These are phyloP conservation scores for Cairina moschata DNA, from an alignment of 2,113 vertebrate genomes.

Conservation along the genomic window DNA sequence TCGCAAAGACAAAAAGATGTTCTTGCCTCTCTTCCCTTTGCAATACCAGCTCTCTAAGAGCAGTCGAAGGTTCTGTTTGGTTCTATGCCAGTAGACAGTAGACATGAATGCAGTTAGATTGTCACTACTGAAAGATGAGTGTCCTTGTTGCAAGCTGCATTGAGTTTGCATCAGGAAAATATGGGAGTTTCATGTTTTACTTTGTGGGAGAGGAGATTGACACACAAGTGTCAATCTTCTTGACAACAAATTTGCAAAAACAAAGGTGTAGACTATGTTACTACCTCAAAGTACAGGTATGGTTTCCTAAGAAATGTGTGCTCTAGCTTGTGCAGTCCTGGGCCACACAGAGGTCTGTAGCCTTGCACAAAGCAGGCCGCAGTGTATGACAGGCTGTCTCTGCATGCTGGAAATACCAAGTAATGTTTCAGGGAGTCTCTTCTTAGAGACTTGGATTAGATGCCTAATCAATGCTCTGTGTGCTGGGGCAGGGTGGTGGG, in stretches of 20 bases:
- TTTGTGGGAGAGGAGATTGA: not conserved
- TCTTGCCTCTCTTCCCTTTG: not conserved
- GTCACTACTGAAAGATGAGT: not conserved
- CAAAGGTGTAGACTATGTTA: not conserved
- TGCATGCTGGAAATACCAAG: not conserved
- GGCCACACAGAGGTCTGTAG: not conserved
- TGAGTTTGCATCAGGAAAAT: not conserved
- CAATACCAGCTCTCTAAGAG: accelerated
- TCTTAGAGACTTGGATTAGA: not conserved
- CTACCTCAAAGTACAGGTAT: not conserved
- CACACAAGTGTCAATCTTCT: not conserved
- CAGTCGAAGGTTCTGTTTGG: not conserved
- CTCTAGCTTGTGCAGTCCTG: not conserved
- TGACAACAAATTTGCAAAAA: not conserved
- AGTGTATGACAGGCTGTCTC: not conserved
- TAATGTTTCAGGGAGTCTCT: not conserved
- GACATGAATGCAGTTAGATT: accelerated
- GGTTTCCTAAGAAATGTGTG: not conserved
- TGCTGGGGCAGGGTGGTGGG: not conserved
- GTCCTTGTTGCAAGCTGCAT: not conserved
- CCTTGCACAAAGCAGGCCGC: not conserved
- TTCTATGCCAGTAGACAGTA: not conserved
- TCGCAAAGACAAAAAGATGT: not conserved
- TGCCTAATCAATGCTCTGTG: not conserved
- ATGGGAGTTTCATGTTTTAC: not conserved